A percentile compares a stretch with the other conserved stretches of the same genome.
Conservation (phyloP, 2,888 invertebrate genomes). For the Hyposoter dolosus region DNA sequence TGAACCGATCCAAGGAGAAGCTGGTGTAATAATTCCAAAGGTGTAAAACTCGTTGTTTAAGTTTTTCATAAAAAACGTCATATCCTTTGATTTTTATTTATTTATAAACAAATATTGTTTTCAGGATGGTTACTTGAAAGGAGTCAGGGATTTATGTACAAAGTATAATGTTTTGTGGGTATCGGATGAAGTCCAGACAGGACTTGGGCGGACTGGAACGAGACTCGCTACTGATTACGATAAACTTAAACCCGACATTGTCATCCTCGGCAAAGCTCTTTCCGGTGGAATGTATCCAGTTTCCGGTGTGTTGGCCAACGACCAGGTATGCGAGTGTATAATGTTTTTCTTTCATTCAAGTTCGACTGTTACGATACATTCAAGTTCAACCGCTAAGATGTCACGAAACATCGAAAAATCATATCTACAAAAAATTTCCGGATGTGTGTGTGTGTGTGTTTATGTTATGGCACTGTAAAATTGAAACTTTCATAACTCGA, state of each 20-base stretch:
- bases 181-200: constrained; percentile 94
- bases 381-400: too few species aligned
- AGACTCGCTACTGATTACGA: constrained; percentile 91
- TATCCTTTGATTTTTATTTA: neutral
- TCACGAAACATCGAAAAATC: too few species aligned
- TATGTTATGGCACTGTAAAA: too few species aligned
- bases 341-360: too few species aligned
- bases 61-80: neutral
- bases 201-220: constrained; percentile 93
- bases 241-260: constrained; percentile 90
- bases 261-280: constrained; percentile 93
- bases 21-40: constrained; percentile 91
- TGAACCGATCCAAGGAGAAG: constrained; percentile 95
- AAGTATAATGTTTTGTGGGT: constrained; percentile 93
- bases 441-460: too few species aligned
- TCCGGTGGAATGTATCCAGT: constrained; percentile 94
- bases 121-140: constrained; percentile 89
- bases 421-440: too few species aligned
- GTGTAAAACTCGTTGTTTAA: constrained; percentile 74
- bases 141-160: constrained; percentile 90
- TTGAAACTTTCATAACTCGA: too few species aligned
- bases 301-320: constrained; percentile 89
- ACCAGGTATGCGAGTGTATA: constrained; percentile 82
- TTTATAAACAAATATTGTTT: neutral
- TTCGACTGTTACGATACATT: too few species aligned